These are phyloP conservation scores for Melanerpes formicivorus DNA, from an alignment of 2,113 vertebrate species.

Conservation along the genomic window DNA sequence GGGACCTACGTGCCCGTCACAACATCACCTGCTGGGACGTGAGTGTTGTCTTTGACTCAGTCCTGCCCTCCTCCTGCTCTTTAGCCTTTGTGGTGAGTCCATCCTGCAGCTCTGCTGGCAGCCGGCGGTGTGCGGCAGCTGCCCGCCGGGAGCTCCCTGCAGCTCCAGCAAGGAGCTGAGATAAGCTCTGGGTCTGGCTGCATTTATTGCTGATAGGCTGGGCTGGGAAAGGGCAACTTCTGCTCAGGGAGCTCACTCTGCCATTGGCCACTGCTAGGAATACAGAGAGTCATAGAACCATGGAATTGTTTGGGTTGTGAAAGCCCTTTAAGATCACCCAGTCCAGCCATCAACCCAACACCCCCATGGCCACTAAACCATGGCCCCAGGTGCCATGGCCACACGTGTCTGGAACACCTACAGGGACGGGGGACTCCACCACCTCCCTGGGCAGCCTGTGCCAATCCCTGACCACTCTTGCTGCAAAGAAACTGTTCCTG, in stretches of 20 bases:
- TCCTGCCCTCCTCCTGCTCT: not conserved
- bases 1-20: not conserved
- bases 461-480: too few species aligned
- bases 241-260: not conserved
- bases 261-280: not conserved
- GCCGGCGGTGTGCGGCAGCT: not conserved
- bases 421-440: too few species aligned
- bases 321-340: too few species aligned
- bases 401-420: too few species aligned
- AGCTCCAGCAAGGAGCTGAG: not conserved
- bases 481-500: too few species aligned
- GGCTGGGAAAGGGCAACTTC: constrained; percentile 14
- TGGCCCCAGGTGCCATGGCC: too few species aligned
- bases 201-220: not conserved
- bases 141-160: not conserved
- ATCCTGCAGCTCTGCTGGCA: not conserved
- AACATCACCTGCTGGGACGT: not conserved
- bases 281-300: not conserved
- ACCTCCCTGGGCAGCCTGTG: too few species aligned
- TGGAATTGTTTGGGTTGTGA: too few species aligned
- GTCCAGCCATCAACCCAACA: too few species aligned
- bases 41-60: not conserved
- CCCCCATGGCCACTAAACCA: too few species aligned
- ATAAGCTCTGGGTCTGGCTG: not conserved
- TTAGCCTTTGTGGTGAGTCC: not conserved